phyloP scores from a whole-genome alignment of 2,113 vertebrate genomes.

The Panthera tigris region DNA sequence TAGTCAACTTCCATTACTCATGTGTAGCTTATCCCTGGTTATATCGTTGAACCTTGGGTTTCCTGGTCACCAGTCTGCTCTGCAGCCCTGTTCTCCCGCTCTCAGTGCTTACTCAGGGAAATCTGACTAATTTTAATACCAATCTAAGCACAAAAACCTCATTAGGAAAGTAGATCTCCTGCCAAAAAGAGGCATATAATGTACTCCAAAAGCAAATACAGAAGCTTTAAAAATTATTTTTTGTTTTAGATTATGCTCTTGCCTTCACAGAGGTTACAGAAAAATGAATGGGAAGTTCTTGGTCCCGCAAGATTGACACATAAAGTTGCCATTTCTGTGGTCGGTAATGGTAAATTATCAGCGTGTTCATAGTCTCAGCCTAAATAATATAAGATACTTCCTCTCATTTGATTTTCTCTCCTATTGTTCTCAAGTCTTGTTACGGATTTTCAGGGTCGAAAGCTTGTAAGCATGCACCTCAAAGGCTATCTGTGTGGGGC shows the following conservation, averaged over 20 bases:
- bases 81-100: background rate
- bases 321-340: background rate
- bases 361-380: background rate
- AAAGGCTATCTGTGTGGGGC: background rate
- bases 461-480: background rate
- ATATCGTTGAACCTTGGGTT: background rate
- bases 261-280: background rate
- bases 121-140: slow-evolving; percentile 41
- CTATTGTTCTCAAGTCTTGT: background rate
- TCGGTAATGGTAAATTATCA: background rate
- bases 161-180: background rate
- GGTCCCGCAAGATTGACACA: background rate
- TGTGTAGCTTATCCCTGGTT: background rate
- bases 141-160: slow-evolving; percentile 13
- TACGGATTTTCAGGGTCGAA: background rate
- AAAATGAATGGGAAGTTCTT: background rate
- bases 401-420: background rate
- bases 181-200: background rate
- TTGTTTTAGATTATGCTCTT: slow-evolving; percentile 7
- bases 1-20: background rate
- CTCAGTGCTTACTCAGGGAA: background rate
- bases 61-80: background rate
- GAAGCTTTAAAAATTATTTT: background rate
- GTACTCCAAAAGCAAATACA: slow-evolving; percentile 10
- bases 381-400: background rate